Evolutionary conservation across 2,113 vertebrate genomes (phyloP).

Genomic region (Pipa parva): DNA sequence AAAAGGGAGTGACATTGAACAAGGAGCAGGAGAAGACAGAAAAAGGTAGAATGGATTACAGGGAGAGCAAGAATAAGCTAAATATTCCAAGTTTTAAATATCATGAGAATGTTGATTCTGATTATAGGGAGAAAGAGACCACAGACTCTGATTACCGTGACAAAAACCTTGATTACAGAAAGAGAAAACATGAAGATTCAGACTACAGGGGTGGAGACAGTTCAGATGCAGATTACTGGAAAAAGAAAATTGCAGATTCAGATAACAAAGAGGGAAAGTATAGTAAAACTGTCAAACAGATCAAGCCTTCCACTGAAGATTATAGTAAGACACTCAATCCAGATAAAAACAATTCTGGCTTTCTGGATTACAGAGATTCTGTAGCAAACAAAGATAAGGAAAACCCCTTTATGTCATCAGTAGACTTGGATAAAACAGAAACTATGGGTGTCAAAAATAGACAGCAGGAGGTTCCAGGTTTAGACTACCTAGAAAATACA

Average conservation of each 20-base stretch:
- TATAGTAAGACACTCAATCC: not conserved
- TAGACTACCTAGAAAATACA: not conserved
- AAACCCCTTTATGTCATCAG: not conserved
- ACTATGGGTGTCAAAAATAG: not conserved
- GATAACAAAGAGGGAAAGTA: not conserved
- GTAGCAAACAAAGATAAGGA: not conserved
- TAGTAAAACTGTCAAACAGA: not conserved
- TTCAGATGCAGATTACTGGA: not conserved
- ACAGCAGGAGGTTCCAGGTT: not conserved
- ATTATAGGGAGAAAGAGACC: not conserved
- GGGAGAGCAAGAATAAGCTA: not conserved
- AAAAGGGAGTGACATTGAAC: not conserved
- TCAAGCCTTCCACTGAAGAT: not conserved
- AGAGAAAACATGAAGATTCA: not conserved
- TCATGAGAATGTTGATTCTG: not conserved
- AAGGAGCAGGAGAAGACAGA: not conserved
- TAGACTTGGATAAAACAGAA: not conserved
- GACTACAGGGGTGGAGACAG: not conserved
- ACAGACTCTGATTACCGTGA: constrained; percentile 10
- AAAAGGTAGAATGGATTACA: not conserved
- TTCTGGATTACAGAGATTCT: not conserved
- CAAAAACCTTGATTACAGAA: not conserved
- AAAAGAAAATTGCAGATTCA: not conserved
- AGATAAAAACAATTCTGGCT: not conserved
- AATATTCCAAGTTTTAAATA: not conserved